Conservation (phyloP, 2,888 invertebrate species). For the Sipha maydis region DNA sequence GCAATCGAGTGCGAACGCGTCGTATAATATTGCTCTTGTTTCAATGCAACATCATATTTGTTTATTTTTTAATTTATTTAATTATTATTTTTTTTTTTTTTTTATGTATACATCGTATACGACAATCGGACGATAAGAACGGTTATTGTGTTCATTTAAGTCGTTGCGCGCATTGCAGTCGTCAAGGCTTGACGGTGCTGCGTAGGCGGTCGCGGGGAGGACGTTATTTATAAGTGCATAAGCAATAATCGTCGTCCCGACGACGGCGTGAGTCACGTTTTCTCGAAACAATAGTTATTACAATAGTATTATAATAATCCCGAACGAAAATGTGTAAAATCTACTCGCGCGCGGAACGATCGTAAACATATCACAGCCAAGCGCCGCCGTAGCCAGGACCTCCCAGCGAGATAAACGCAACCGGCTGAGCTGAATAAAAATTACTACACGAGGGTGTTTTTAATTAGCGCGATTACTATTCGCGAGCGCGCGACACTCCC, state of each 20-base stretch:
- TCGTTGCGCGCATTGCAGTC: no score
- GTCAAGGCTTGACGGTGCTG: neutral
- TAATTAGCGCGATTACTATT: conserved; percentile 56
- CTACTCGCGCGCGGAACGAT: conserved; percentile 21
- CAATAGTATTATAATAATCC: neutral
- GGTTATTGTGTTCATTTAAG: neutral
- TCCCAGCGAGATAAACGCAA: conserved; percentile 24
- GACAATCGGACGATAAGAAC: neutral
- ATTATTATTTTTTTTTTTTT: no score
- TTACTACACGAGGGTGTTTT: conserved; percentile 30
- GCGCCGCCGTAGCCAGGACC: neutral
- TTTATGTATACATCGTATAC: neutral
- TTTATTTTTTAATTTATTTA: no score
- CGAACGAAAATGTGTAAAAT: conserved; percentile 9
- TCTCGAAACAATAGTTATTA: conserved; percentile 26
- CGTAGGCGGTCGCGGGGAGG: conserved; percentile 11
- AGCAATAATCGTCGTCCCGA: conserved; percentile 1
- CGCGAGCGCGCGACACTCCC: conserved; percentile 11
- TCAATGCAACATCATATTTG: no score
- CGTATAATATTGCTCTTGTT: neutral
- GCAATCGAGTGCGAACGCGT: no score
- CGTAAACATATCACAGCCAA: conserved; percentile 60
- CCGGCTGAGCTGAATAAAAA: conserved; percentile 18
- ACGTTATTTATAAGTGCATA: conserved; percentile 2
- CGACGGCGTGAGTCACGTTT: conserved; percentile 47